phyloP scores from a whole-genome alignment of 2,888 invertebrate genomes.

The Neria commutata region DNA sequence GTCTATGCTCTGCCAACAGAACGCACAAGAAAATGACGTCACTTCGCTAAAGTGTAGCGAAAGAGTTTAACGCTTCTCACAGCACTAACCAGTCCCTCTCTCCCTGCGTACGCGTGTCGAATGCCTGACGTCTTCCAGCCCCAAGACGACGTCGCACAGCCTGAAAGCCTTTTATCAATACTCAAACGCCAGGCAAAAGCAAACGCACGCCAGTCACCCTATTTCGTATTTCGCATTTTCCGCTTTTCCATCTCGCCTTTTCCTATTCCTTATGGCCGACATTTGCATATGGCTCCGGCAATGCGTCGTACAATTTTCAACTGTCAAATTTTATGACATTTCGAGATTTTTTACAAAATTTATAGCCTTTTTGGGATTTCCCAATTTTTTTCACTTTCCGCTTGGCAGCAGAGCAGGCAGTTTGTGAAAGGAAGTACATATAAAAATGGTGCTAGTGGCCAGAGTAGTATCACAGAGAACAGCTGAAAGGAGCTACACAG shows the following conservation, averaged over 20 bases:
- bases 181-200: neutral
- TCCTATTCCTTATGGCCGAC: constrained; percentile 20
- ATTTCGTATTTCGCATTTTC: neutral
- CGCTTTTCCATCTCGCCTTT: too few relatives aligned
- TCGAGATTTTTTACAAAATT: constrained; percentile 39
- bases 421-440: neutral
- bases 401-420: neutral
- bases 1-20: neutral
- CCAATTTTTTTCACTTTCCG: neutral
- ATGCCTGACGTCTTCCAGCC: neutral
- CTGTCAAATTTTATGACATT: constrained; percentile 57
- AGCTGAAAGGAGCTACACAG: neutral
- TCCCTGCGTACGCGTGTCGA: constrained; percentile 13
- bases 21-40: neutral
- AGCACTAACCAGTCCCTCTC: neutral
- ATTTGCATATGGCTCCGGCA: constrained; percentile 47
- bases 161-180: too few relatives aligned
- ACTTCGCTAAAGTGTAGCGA: neutral
- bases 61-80: neutral
- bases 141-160: neutral
- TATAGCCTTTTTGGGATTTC: constrained; percentile 24
- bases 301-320: constrained; percentile 29
- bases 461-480: neutral
- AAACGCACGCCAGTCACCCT: neutral
- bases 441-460: neutral